Conservation (phyloP, 2,113 vertebrate genomes). For the Fregata magnificens region DNA sequence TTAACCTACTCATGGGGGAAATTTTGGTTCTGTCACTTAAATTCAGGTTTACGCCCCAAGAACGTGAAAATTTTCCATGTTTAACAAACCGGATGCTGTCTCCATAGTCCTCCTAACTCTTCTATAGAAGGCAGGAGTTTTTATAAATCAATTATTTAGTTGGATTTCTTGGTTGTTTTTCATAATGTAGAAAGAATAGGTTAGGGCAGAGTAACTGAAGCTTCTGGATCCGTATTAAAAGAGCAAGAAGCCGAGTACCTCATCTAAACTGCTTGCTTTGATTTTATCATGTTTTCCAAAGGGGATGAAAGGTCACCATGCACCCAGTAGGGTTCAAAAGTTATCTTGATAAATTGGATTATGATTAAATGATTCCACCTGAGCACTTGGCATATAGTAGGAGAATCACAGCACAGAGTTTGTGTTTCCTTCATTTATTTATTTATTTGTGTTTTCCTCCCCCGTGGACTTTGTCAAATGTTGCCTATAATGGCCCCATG, state of each 20-base stretch:
- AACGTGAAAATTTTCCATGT: background rate
- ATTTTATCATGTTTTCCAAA: constrained; percentile 12
- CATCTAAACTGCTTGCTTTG: background rate
- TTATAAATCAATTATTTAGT: background rate
- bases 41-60: background rate
- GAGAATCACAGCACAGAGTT: background rate
- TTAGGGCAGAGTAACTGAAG: background rate
- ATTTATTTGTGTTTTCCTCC: background rate
- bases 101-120: background rate
- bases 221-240: background rate
- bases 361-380: background rate
- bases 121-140: background rate
- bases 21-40: background rate
- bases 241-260: background rate
- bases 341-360: background rate
- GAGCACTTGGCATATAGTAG: background rate
- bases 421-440: background rate
- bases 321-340: background rate
- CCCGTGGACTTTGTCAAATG: background rate
- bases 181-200: background rate
- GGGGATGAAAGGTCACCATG: background rate
- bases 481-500: background rate
- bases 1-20: background rate
- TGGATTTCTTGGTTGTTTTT: background rate
- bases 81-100: background rate